Percentiles rank a stretch among this genome's conserved stretches.
These are phyloP conservation scores for Lagopus muta DNA, from an alignment of 2,113 vertebrate species.

Conservation along the genomic window DNA sequence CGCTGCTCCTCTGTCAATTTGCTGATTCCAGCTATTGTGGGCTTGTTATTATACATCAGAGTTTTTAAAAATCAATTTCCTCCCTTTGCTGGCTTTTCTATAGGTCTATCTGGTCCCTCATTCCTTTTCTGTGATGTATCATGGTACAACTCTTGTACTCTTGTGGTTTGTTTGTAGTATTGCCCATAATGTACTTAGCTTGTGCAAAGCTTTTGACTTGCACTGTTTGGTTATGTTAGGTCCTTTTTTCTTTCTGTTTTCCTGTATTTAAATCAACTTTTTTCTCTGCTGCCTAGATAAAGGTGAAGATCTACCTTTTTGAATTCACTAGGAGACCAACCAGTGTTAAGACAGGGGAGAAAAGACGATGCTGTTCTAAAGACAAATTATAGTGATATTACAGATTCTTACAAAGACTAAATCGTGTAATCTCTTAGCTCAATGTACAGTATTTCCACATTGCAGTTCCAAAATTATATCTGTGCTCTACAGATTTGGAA, in stretches of 20 bases:
- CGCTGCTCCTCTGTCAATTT: neutral
- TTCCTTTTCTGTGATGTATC: neutral
- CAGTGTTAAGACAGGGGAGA: neutral
- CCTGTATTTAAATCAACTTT: neutral
- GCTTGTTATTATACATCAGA: neutral
- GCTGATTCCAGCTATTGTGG: neutral
- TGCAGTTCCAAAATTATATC: neutral
- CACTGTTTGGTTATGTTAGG: neutral
- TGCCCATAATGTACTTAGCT: neutral
- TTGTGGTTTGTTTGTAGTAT: neutral
- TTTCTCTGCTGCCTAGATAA: neutral
- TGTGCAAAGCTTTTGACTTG: neutral
- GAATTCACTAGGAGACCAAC: neutral
- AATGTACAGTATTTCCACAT: neutral
- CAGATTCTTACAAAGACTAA: neutral
- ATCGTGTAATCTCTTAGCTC: neutral
- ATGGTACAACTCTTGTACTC: neutral
- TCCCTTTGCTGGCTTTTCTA: neutral
- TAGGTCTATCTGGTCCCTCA: neutral
- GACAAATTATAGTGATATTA: neutral
- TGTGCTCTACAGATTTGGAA: neutral
- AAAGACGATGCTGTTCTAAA: neutral
- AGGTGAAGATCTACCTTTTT: neutral
- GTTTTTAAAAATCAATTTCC: neutral
- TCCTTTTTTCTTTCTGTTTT: neutral